Base-by-base conservation (phyloP, 2,113 vertebrate species). In the Brachyistius frenatus region DNA sequence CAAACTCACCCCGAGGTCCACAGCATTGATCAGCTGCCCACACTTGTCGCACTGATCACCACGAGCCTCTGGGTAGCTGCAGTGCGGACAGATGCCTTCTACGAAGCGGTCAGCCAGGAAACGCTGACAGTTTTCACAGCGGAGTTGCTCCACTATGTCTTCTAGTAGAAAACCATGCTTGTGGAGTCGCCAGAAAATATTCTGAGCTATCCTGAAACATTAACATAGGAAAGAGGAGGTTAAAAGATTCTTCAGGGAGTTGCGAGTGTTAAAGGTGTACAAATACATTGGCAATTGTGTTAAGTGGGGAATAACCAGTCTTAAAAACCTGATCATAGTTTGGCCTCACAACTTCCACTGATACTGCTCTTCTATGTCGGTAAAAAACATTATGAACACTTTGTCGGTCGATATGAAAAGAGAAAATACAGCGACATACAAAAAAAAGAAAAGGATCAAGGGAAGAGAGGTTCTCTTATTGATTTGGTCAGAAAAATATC, bases 11-110 rank as follows among this genome's bases (percentile, higher is more conserved):
- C 95, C 96, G 61, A 99, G 96, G 83, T 99, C 98, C 75, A 96
- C 93, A 1, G 98, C 98, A 6, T 98, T 99, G 90, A 99, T 99
- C 74, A 99, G 96, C 1, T 96, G 96, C n/a, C 98, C 97, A 4
- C 98, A 99, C 55, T 96, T 97, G 87, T 99, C 98, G 35, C 98
- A 99, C 81, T 99, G 98, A 92, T 99, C 98, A 2, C 98, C 98
- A 0, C 98, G 96, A 16, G 98, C 98, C 76, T 98, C 98, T 2
- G 95, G 91, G 2, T 96, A 99, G 72, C 61, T 86, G 80, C 98
- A 99, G 89, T 95, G 93, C 50, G 98, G 98, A 78, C 98, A 99
- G n/a, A 61, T 90, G 5, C 98, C 98, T 87, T 99, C 97, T 55
- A 99, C 98, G 5, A 99, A 99, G 73, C 98, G 98, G 79, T 99